Conservation (phyloP, 2,113 vertebrate genomes). For the Barbus barbus region DNA sequence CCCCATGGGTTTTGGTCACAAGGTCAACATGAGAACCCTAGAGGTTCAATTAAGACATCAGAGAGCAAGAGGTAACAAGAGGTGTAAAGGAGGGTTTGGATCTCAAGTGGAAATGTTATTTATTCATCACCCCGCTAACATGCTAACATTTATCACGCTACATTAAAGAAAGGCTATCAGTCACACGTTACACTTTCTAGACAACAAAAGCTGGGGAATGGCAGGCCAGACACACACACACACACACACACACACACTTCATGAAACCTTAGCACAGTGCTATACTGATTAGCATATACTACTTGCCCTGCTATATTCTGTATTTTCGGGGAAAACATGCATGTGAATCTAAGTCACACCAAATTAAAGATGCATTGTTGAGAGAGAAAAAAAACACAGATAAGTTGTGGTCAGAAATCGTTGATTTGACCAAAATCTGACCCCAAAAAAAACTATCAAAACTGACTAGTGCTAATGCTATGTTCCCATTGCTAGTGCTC, state of each 20-base stretch:
- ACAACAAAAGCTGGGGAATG: conserved; percentile 14
- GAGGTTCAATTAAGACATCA: conserved; percentile 72
- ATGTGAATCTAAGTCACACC: too few species aligned
- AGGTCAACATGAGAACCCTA: conserved; percentile 24
- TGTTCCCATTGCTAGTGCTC: too few species aligned
- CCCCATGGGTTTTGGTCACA: conserved; percentile 42
- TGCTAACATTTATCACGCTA: conserved; percentile 69
- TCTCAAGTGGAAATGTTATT: conserved; percentile 58
- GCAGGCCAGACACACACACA: neutral
- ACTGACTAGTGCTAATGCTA: too few species aligned
- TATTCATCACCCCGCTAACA: conserved; percentile 65
- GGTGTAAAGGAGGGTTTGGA: conserved; percentile 50
- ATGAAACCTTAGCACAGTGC: neutral
- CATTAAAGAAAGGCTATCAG: conserved; percentile 66
- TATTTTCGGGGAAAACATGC: too few species aligned
- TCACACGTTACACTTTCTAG: conserved; percentile 59
- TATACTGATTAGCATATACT: neutral
- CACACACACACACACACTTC: neutral
- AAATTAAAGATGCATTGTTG: too few species aligned
- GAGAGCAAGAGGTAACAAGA: conserved; percentile 64
- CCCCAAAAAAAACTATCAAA: too few species aligned
- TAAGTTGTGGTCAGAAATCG: too few species aligned
- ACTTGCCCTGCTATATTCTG: too few species aligned
- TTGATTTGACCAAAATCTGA: too few species aligned
- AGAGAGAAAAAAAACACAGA: too few species aligned